These are phyloP conservation scores for Dendrocopos noguchii DNA, from an alignment of 2,113 vertebrate genomes.

Conservation along the genomic window DNA sequence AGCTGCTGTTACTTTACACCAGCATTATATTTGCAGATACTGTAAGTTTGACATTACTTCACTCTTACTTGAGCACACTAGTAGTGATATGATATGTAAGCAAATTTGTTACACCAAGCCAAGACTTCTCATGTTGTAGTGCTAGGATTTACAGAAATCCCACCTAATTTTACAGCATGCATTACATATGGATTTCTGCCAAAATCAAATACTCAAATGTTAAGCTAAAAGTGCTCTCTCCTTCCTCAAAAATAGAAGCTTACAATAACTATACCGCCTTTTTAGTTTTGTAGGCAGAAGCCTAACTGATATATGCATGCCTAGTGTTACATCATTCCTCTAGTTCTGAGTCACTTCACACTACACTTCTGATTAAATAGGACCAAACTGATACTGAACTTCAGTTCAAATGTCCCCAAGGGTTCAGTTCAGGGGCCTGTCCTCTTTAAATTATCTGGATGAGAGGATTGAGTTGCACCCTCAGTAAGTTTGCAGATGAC, in stretches of 20 bases:
- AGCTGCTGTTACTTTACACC: neutral
- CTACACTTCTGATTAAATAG: neutral
- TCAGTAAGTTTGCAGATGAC: too few species aligned
- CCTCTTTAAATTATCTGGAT: too few species aligned
- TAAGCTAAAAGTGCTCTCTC: neutral
- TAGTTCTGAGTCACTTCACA: neutral
- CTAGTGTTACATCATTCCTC: neutral
- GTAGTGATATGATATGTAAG: neutral
- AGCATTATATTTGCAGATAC: neutral
- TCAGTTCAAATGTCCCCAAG: neutral
- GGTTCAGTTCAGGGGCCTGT: too few species aligned
- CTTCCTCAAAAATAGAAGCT: neutral
- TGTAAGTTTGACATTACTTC: slow-evolving; percentile 1
- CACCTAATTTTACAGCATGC: neutral
- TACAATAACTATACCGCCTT: neutral
- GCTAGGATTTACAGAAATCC: slow-evolving; percentile 19
- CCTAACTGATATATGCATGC: neutral
- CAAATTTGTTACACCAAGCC: neutral
- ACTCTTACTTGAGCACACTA: neutral
- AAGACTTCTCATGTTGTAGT: neutral
- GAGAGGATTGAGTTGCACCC: too few species aligned
- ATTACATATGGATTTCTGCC: neutral
- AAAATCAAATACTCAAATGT: slow-evolving; percentile 8
- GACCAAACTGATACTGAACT: neutral
- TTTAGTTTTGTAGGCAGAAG: neutral